These are phyloP conservation scores for Alentia gelatinosa DNA, from an alignment of 2,888 invertebrate species.

Conservation along the genomic window DNA sequence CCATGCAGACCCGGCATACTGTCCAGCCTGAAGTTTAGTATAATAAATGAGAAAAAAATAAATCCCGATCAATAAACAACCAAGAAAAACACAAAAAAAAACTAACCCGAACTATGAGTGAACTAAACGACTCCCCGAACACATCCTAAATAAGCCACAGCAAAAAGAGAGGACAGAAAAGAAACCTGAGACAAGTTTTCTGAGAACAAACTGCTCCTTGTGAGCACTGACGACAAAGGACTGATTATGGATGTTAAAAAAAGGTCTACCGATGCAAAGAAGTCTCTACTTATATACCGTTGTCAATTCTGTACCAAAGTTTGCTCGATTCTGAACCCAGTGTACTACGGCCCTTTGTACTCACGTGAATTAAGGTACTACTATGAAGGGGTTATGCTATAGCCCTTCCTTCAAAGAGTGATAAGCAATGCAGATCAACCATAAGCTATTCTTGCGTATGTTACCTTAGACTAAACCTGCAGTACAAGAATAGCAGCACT, in stretches of 20 bases:
- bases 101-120: slow-evolving; percentile 1
- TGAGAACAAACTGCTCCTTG: not conserved
- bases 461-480: slow-evolving; percentile 18
- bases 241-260: not conserved
- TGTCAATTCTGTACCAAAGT: slow-evolving; percentile 3
- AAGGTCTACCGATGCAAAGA: not conserved
- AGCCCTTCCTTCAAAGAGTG: not conserved
- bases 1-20: too few species aligned
- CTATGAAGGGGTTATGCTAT: not conserved
- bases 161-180: not conserved
- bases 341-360: slow-evolving; percentile 27
- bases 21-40: too few species aligned
- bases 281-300: not conserved
- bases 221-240: not conserved
- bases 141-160: not conserved
- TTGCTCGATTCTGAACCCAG: slow-evolving; percentile 34
- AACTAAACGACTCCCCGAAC: not conserved
- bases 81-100: not conserved
- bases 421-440: slow-evolving; percentile 51
- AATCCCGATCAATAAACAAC: not conserved
- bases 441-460: slow-evolving; percentile 4
- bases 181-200: not conserved
- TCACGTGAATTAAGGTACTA: slow-evolving; percentile 14
- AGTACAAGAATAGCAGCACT: slow-evolving; percentile 2
- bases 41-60: too few species aligned